phyloP scores from a whole-genome alignment of 2,888 invertebrate species.

The Drosophila mayaguana region DNA sequence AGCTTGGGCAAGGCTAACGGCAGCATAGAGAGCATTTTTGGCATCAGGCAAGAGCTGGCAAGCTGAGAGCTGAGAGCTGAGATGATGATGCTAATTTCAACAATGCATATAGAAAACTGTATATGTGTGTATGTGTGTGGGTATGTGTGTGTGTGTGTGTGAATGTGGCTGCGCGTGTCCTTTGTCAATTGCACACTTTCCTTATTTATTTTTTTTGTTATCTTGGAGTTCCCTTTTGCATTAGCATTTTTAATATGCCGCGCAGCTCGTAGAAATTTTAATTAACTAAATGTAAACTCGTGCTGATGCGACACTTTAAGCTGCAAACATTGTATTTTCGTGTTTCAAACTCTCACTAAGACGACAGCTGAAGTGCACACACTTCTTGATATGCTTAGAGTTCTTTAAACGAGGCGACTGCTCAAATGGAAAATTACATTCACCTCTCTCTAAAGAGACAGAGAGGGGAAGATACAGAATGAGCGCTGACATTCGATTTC shows the following conservation, averaged over 20 bases:
- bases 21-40: background rate
- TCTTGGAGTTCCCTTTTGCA: constrained; percentile 11
- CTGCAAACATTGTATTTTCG: constrained; percentile 32
- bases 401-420: constrained; percentile 21
- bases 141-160: background rate
- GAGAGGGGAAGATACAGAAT: too few species aligned
- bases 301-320: constrained; percentile 51
- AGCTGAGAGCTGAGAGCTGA: constrained; percentile 1
- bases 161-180: constrained; percentile 4
- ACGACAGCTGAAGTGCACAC: constrained; percentile 31
- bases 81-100: constrained; percentile 24
- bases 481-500: constrained; percentile 27
- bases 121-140: background rate
- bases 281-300: constrained; percentile 71
- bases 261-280: constrained; percentile 52
- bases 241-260: constrained; percentile 29
- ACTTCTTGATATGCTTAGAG: background rate
- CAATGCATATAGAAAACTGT: constrained; percentile 15
- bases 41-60: constrained; percentile 5
- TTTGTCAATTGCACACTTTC: constrained; percentile 42
- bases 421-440: constrained; percentile 51
- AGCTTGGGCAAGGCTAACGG: background rate
- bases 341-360: constrained; percentile 6
- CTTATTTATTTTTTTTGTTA: constrained; percentile 11
- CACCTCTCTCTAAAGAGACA: background rate